Evolutionary conservation across 2,797 vertebrate genomes (phyloP), one percentile per base, ranked within the genome.

Genomic region (Acanthornis magna): DNA sequence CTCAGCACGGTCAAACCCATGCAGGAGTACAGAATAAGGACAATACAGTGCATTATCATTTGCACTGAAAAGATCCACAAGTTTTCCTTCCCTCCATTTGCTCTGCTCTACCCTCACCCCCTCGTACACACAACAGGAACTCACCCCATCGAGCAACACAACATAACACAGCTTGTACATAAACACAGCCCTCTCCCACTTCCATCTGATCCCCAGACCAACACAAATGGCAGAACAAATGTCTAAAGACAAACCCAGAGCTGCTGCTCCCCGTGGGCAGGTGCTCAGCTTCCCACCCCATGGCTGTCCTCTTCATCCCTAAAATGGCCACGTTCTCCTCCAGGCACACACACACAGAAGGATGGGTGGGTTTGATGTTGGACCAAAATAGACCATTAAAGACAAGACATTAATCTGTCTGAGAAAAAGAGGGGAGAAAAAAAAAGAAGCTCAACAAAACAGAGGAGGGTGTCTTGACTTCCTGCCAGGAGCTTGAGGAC

Each of bases 361-460:
- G 76, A 81, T 9, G 66, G 32, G 34, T 42, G 62, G 16, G 8
- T 62, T 15, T 29, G 54, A 67, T n/a, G 40, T 72, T 51, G 91
- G 80, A 94, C 48, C 75, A 91, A 95, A 95, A 93, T 3, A 88
- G 81, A 82, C 72, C 57, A 60, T 76, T 95, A 80, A 92, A 95
- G 84, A 91, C 36, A 71, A 96, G 90, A 87, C 91, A 97, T 96
- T 95, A 94, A 96, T 94, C 91, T 89, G 76, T 83, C 95, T 85
- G 94, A 96, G 88, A 88, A 95, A 89, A 13, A 45, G 38, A 6
- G 2, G 12, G 25, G 8, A 3, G 1, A 1, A 0, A 2, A 7
- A 25, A 18, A 3, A 10, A 29, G 17, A 25, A 34, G 9, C 53
- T 80, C 76, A 61, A 6, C 21, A 50, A 71, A 92, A 63, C 7